Evolutionary conservation across 1,140 invertebrate genomes (phyloP).

Genomic region (Papilio dardanus): DNA sequence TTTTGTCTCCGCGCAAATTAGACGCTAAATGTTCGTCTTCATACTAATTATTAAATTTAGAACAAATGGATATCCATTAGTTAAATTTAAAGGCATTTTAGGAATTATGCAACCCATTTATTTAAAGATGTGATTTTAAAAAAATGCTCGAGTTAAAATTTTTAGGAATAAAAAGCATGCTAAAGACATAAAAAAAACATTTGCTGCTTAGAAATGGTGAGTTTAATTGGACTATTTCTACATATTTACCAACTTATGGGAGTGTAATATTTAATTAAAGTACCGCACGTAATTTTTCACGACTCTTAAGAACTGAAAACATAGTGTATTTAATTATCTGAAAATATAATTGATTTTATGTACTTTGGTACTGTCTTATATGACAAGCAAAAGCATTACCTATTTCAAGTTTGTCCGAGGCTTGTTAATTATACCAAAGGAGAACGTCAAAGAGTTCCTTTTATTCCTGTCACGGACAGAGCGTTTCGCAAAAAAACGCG

Average conservation of each 20-base stretch:
- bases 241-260: no score
- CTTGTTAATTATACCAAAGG: slow-evolving; percentile 15
- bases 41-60: slow-evolving; percentile 50
- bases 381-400: neutral
- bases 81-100: slow-evolving; percentile 18
- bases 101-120: neutral
- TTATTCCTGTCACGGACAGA: neutral
- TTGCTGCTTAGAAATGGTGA: no score
- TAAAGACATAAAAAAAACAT: no score
- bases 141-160: no score
- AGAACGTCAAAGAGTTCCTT: slow-evolving; percentile 9
- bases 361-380: no score
- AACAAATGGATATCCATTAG: slow-evolving; percentile 40
- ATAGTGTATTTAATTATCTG: no score
- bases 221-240: no score
- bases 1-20: slow-evolving; percentile 74
- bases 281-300: no score
- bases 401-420: neutral
- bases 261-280: no score
- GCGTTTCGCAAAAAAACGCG: neutral
- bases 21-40: slow-evolving; percentile 66
- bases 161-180: no score
- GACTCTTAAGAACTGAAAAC: no score
- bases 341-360: no score
- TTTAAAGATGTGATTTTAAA: neutral